Evolutionary conservation across 1,140 invertebrate species (phyloP).

Genomic region (Ceratitis capitata): DNA sequence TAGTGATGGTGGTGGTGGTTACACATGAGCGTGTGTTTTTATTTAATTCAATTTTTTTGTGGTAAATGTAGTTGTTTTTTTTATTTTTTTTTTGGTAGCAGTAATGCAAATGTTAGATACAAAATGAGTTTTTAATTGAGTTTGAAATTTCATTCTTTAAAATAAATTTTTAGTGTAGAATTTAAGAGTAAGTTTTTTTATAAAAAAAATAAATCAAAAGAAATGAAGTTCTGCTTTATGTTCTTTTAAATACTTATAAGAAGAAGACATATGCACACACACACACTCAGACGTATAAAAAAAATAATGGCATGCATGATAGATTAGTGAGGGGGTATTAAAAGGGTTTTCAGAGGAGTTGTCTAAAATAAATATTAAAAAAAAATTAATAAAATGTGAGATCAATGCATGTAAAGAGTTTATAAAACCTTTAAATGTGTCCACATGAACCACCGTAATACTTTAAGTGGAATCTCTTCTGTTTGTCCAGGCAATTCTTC

Average conservation of each 20-base stretch:
- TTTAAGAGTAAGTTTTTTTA: not conserved
- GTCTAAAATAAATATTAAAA: not conserved
- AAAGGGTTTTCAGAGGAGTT: not conserved
- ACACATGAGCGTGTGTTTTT: constrained; percentile 2
- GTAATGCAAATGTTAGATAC: constrained; percentile 26
- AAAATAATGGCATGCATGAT: not conserved
- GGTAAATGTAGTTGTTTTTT: constrained; percentile 23
- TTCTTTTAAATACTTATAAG: not conserved
- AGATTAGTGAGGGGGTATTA: not conserved
- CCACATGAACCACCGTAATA: too few relatives aligned
- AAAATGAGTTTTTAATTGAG: constrained; percentile 17
- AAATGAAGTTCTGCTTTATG: not conserved
- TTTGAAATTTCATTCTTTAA: not conserved
- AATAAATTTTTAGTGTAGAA: not conserved
- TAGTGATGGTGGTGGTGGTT: not conserved
- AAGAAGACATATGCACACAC: not conserved
- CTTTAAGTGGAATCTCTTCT: too few relatives aligned
- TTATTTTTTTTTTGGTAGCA: not conserved
- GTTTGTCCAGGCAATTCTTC: too few relatives aligned
- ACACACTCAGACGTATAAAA: not conserved
- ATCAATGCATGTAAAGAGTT: too few relatives aligned
- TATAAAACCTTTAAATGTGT: too few relatives aligned
- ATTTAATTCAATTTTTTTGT: constrained; percentile 1
- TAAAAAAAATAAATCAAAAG: not conserved
- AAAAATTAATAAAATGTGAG: too few relatives aligned